These are phyloP conservation scores for Pandemis heparana DNA, from an alignment of 2,888 invertebrate species.

Conservation along the genomic window DNA sequence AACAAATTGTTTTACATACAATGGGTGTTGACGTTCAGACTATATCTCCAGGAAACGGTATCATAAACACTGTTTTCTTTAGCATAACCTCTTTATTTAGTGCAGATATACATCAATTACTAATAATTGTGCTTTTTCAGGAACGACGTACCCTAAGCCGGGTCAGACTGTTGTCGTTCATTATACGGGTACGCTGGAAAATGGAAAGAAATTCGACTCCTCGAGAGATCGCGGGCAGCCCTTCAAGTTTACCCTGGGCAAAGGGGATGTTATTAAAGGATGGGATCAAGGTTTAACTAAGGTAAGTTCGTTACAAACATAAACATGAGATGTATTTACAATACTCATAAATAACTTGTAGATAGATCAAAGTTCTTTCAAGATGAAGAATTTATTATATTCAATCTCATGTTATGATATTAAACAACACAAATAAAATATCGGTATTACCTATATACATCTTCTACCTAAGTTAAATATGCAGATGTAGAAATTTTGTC, in stretches of 20 bases:
- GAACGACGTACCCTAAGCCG: slow-evolving; percentile 95
- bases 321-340: background rate
- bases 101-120: background rate
- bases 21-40: slow-evolving; percentile 81
- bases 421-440: no score
- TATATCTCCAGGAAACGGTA: slow-evolving; percentile 75
- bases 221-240: slow-evolving; percentile 97
- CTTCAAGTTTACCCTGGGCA: slow-evolving; percentile 97
- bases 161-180: slow-evolving; percentile 99
- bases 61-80: slow-evolving; percentile 33
- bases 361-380: no score
- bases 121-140: slow-evolving; percentile 79
- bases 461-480: no score
- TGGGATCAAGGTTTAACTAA: slow-evolving; percentile 98
- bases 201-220: slow-evolving; percentile 98
- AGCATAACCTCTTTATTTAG: background rate
- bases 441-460: no score
- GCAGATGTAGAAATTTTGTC: no score
- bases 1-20: slow-evolving; percentile 25
- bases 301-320: slow-evolving; percentile 76
- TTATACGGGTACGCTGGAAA: slow-evolving; percentile 95
- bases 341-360: background rate
- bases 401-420: no score
- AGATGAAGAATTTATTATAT: no score
- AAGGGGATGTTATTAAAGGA: slow-evolving; percentile 98